phyloP scores from a whole-genome alignment of 2,888 invertebrate species.

The Tipula confusa region DNA sequence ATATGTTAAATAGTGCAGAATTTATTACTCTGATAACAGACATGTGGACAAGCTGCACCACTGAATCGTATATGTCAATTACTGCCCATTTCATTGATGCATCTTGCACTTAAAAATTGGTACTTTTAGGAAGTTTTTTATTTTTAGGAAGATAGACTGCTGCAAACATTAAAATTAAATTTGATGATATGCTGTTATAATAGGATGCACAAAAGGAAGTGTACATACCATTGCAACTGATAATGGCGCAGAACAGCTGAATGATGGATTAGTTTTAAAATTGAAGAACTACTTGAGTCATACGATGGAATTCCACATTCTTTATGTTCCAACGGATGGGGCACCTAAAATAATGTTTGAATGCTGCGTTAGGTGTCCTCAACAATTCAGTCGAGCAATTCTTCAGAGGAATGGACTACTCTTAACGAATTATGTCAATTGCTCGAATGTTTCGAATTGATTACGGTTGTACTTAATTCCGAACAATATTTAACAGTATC shows the following conservation, averaged over 20 bases:
- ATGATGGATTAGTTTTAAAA: conserved; percentile 32
- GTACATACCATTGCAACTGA: conserved; percentile 38
- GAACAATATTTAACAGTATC: neutral
- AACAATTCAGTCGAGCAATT: neutral
- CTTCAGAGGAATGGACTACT: neutral
- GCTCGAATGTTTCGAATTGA: neutral
- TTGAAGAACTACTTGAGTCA: too few relatives aligned
- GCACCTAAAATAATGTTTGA: conserved; percentile 37
- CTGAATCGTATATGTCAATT: neutral
- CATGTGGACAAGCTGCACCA: too few relatives aligned
- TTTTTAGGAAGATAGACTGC: neutral
- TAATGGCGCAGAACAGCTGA: conserved; percentile 39
- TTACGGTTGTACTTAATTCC: neutral
- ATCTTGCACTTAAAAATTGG: neutral
- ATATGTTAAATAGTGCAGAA: neutral
- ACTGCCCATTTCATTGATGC: neutral
- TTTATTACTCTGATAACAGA: neutral
- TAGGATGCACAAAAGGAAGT: conserved; percentile 32
- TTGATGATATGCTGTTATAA: neutral
- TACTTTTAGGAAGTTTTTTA: neutral
- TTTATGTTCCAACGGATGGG: conserved; percentile 35
- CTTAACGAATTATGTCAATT: conserved; percentile 34
- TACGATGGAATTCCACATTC: too few relatives aligned
- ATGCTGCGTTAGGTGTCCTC: conserved; percentile 35
- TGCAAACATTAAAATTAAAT: neutral